Evolutionary conservation across 1,140 invertebrate genomes (phyloP).

Genomic region (Meloidogyne hapla): DNA sequence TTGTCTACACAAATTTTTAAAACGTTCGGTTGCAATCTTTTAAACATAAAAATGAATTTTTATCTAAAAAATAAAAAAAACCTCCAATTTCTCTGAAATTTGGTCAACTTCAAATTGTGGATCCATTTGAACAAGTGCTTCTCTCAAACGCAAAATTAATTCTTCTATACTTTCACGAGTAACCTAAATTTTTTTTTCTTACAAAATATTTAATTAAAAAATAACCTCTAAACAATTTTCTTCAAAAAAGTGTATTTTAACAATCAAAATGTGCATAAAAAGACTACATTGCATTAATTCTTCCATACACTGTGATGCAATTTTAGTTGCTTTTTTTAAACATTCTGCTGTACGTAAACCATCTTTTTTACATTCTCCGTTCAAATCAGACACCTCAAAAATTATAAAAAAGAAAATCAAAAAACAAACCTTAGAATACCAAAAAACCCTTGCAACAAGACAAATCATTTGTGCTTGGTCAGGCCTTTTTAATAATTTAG

Average conservation of each 20-base stretch:
- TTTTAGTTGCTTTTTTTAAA: conserved; percentile 88
- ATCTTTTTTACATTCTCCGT: conserved; percentile 72
- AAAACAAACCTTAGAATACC: conserved; percentile 76
- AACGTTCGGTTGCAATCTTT: neutral
- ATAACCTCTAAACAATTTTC: conserved; percentile 80
- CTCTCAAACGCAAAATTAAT: conserved; percentile 85
- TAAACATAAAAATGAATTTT: neutral
- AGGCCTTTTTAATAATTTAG: conserved; percentile 92
- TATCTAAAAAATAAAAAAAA: conserved; percentile 18
- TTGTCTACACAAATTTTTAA: neutral
- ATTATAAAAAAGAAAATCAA: conserved; percentile 64
- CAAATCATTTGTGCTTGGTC: conserved; percentile 89
- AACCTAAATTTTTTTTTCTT: conserved; percentile 68
- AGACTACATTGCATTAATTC: conserved; percentile 90
- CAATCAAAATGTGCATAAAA: conserved; percentile 87
- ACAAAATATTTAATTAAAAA: conserved; percentile 18
- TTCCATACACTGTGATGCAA: conserved; percentile 91
- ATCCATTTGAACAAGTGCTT: conserved; percentile 86
- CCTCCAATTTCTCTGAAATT: conserved; percentile 42
- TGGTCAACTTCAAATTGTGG: conserved; percentile 87
- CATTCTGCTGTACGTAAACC: conserved; percentile 87
- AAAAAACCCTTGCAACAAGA: conserved; percentile 92
- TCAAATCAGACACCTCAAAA: conserved; percentile 38
- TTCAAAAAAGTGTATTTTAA: conserved; percentile 90
- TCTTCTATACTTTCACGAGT: conserved; percentile 77